Evolutionary conservation across 2,888 invertebrate species (phyloP).

Genomic region (Melipona bicolor): DNA sequence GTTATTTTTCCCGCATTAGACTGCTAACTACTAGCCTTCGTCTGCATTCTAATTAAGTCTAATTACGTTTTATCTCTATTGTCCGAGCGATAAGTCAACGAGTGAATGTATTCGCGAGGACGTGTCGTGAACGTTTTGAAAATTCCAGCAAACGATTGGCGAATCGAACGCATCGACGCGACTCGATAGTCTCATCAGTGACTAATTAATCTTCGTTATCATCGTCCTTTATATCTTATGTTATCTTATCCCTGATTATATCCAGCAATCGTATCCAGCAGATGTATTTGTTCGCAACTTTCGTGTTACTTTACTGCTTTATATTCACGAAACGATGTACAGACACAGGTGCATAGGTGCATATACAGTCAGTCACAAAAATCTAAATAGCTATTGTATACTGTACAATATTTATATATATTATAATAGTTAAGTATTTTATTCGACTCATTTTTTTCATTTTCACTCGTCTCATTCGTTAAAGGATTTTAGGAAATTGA

Average conservation of each 20-base stretch:
- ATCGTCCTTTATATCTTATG: not conserved
- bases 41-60: constrained; percentile 57
- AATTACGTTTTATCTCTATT: constrained; percentile 56
- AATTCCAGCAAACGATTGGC: constrained; percentile 18
- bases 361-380: not conserved
- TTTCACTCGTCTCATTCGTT: too few species aligned
- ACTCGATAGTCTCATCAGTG: constrained; percentile 4
- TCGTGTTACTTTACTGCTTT: not conserved
- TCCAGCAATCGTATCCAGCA: constrained; percentile 12
- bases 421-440: too few species aligned
- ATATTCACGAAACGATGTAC: not conserved
- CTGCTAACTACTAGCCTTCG: constrained; percentile 39
- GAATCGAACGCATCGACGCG: not conserved
- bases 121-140: not conserved
- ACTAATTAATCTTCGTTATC: constrained; percentile 21
- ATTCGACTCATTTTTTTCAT: too few species aligned
- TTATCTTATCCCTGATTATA: not conserved
- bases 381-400: too few species aligned
- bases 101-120: not conserved
- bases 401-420: too few species aligned
- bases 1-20: constrained; percentile 24
- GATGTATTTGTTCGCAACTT: not conserved
- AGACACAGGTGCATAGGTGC: not conserved
- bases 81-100: constrained; percentile 42
- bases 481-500: too few species aligned